These are phyloP conservation scores for Emydocephalus ijimae DNA, from an alignment of 2,113 vertebrate species.

Conservation along the genomic window DNA sequence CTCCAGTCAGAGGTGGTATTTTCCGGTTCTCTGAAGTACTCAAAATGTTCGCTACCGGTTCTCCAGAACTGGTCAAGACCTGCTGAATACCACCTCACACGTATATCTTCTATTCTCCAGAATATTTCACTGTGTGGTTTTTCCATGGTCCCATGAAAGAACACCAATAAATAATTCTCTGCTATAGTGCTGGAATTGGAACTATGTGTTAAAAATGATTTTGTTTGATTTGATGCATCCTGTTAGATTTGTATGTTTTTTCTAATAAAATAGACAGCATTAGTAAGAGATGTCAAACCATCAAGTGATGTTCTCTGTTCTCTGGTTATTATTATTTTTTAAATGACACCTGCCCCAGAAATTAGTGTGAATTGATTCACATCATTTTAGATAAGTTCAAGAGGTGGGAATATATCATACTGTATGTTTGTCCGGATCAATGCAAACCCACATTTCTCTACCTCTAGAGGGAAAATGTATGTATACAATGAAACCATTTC, in stretches of 20 bases:
- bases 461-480: constrained; percentile 45
- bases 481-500: constrained; percentile 36
- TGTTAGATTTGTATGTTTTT: constrained; percentile 16
- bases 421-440: constrained; percentile 52
- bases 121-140: not conserved
- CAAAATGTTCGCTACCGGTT: no score
- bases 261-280: constrained; percentile 43
- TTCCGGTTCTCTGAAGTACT: no score
- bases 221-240: not conserved
- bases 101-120: not conserved
- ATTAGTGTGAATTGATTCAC: constrained; percentile 64
- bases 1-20: no score
- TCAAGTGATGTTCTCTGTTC: constrained; percentile 64
- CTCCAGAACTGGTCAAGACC: no score
- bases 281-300: constrained; percentile 43
- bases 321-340: constrained; percentile 49
- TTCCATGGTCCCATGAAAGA: not conserved
- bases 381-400: constrained; percentile 50
- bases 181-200: not conserved
- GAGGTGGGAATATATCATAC: constrained; percentile 44
- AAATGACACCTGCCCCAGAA: constrained; percentile 47
- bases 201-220: not conserved
- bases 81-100: no score
- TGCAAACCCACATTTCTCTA: constrained; percentile 42
- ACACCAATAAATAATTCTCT: not conserved